Percentiles rank a stretch among this genome's conserved stretches.
Evolutionary conservation across 2,113 vertebrate species (phyloP).

Genomic region (Platichthys flesus): DNA sequence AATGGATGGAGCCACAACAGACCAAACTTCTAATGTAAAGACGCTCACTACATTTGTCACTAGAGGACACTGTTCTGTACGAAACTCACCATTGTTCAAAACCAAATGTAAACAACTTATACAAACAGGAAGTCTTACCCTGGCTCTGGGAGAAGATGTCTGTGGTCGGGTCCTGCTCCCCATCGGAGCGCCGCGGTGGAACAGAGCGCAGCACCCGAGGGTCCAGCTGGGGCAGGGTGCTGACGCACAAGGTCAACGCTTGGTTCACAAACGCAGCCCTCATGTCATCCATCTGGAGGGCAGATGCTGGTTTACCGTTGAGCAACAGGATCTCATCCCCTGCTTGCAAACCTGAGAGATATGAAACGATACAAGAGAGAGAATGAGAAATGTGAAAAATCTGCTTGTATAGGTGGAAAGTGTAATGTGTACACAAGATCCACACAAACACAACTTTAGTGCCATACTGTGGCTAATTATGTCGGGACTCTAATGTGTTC

Average conservation of each 20-base stretch:
- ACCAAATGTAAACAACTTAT: neutral
- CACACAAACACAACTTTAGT: conserved; percentile 11
- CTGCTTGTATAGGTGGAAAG: no score
- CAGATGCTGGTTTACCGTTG: conserved; percentile 85
- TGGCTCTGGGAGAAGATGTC: conserved; percentile 86
- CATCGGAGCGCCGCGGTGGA: conserved; percentile 86
- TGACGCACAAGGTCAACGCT: conserved; percentile 84
- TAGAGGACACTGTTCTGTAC: neutral
- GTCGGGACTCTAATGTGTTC: conserved; percentile 28
- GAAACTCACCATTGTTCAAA: neutral
- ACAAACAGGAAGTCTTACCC: conserved; percentile 78
- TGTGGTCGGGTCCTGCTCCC: conserved; percentile 63
- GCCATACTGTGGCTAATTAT: conserved; percentile 12
- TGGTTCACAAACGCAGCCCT: conserved; percentile 86
- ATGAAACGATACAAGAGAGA: neutral
- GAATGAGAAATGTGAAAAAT: neutral
- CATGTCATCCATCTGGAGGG: conserved; percentile 86
- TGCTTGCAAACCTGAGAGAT: conserved; percentile 84
- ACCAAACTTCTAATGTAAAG: neutral
- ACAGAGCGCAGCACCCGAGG: conserved; percentile 69
- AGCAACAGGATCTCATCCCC: conserved; percentile 92
- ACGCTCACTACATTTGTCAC: conserved; percentile 4
- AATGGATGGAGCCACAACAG: no score
- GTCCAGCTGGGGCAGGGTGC: conserved; percentile 82
- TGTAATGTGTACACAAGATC: conserved; percentile 28